Evolutionary conservation across 2,113 vertebrate species (phyloP), one percentile per base, ranked within the genome.

Genomic region (Brachypteracias leptosomus): DNA sequence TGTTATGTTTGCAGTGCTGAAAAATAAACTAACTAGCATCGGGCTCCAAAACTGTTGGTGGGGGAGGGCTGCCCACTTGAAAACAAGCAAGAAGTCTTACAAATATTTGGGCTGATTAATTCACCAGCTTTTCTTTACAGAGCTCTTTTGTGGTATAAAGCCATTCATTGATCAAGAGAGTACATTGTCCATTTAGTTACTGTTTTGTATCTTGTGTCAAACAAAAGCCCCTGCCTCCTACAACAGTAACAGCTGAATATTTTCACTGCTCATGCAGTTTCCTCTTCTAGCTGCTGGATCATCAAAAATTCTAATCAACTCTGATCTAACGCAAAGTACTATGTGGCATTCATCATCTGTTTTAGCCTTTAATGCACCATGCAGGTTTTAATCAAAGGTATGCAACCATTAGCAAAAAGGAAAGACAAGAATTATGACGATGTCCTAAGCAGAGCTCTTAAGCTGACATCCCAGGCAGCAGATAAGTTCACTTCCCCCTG

Each of bases 301-400:
- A 95, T 98, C 98, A 98, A 97, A 98, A 97, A 97, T 97, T 97
- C 93, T 97, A 92, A 97, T 98, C 97, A 98, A 92, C 97, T 98
- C 96, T 98, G 98, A 98, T 98, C 96, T 97, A 91, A 97, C 52
- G 44, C 91, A 95, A 92, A 96, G 93, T 90, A 95, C 89, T 95
- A 95, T 68, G 82, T 97, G 96, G 96, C 97, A 97, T 98, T 97
- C 97, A 97, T 97, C 98, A 98, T 97, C 95, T 96, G 73, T 87
- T 97, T 97, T 92, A 97, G 94, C 93, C 96, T 97, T 96, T 97
- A 95, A 98, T 97, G 97, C 95, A 96, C 94, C 73, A 85, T 83
- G 94, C 97, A 96, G 97, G 96, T 95, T 97, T 98, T 98, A 97
- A 98, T 98, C 97, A 98, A 98, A 98, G 97, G 95, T 97, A 96